phyloP scores from a whole-genome alignment of 1,140 invertebrate species.

The Drosophila jambulina region DNA sequence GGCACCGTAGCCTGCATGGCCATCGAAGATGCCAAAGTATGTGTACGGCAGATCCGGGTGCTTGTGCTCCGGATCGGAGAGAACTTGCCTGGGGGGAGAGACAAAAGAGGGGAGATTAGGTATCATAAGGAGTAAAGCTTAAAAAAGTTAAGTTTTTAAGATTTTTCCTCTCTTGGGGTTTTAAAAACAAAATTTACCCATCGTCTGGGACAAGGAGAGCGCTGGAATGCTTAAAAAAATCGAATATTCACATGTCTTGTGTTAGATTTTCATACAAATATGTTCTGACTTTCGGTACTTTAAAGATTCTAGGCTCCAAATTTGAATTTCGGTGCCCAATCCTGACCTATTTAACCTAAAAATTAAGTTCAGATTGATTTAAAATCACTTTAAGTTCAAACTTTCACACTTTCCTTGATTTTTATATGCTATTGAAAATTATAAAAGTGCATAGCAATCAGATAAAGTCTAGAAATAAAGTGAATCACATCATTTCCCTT shows the following conservation, averaged over 20 bases:
- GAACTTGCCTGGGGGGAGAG: constrained; percentile 72
- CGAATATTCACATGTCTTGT: background rate
- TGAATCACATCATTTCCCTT: background rate
- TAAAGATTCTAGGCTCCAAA: background rate
- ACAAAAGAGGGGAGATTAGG: background rate
- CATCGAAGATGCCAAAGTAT: constrained; percentile 95
- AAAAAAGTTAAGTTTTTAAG: fast-evolving
- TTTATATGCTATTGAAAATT: background rate
- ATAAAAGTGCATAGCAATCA: background rate
- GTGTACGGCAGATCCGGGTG: constrained; percentile 87
- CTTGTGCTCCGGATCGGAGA: constrained; percentile 84
- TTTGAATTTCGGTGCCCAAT: background rate
- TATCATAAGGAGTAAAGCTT: background rate
- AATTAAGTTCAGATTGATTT: background rate
- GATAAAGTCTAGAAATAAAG: background rate
- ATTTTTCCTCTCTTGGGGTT: background rate
- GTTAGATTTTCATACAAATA: background rate
- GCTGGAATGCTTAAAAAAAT: background rate
- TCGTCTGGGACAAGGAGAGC: no score
- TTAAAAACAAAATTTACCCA: no score
- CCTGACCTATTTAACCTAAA: background rate
- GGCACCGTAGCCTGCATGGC: constrained; percentile 93
- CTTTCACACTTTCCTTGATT: background rate
- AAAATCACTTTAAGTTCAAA: background rate
- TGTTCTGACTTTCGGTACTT: background rate